Evolutionary conservation across 2,888 invertebrate species (phyloP).

Genomic region (Ernsta delagoae): DNA sequence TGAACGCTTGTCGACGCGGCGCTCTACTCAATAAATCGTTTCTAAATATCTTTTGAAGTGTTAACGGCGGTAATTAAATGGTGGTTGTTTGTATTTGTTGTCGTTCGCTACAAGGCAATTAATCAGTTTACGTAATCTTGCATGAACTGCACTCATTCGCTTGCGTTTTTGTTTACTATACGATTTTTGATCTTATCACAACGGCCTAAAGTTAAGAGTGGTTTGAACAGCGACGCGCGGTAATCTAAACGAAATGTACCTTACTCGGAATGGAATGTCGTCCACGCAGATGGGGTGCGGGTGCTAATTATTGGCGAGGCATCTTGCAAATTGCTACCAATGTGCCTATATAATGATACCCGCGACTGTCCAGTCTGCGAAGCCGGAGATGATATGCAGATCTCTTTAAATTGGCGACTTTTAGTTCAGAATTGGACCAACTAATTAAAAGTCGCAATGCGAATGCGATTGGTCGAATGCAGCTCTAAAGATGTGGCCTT

Average conservation of each 20-base stretch:
- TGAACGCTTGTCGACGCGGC: conserved; percentile 14
- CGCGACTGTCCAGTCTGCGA: neutral
- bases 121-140: conserved; percentile 33
- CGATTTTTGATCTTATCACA: conserved; percentile 13
- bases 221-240: neutral
- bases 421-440: conserved; percentile 26
- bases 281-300: conserved; percentile 26
- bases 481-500: neutral
- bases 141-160: conserved; percentile 19
- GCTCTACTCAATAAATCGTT: conserved; percentile 27
- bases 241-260: conserved; percentile 25
- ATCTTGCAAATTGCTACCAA: conserved; percentile 37
- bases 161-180: neutral
- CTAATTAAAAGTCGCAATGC: conserved; percentile 11
- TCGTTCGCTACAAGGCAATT: conserved; percentile 26
- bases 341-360: conserved; percentile 14
- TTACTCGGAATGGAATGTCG: conserved; percentile 35
- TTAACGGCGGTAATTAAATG: conserved; percentile 29
- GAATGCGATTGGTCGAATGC: neutral
- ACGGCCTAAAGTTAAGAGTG: neutral
- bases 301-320: conserved; percentile 34
- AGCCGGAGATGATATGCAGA: conserved; percentile 20
- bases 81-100: conserved; percentile 33
- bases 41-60: conserved; percentile 34
- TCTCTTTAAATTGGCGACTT: conserved; percentile 30